Percentiles rank a stretch among this genome's conserved stretches.
phyloP scores from a whole-genome alignment of 2,888 invertebrate genomes.

The Coenonympha glycerion region DNA sequence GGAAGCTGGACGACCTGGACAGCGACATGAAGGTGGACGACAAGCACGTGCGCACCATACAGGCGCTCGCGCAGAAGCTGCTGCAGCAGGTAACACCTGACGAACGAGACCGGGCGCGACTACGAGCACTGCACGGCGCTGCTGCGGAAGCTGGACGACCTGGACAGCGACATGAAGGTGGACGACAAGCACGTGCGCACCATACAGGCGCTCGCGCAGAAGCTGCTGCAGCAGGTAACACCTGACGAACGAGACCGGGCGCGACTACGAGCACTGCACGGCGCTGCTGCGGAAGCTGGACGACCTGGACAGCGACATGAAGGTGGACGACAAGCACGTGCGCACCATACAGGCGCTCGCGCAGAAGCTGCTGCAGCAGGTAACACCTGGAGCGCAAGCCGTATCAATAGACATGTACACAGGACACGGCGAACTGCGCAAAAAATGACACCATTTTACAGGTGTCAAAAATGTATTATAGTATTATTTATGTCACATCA shows the following conservation, averaged over 20 bases:
- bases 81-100: conserved; percentile 82
- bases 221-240: conserved; percentile 85
- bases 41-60: conserved; percentile 88
- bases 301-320: conserved; percentile 95
- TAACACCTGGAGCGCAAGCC: too few relatives aligned
- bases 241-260: conserved; percentile 92
- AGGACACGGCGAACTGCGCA: too few relatives aligned
- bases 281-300: conserved; percentile 92
- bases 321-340: conserved; percentile 94
- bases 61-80: conserved; percentile 90
- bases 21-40: conserved; percentile 98
- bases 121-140: conserved; percentile 96
- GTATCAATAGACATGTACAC: too few relatives aligned
- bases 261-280: conserved; percentile 97
- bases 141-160: conserved; percentile 92
- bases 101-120: conserved; percentile 94
- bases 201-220: conserved; percentile 91
- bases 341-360: conserved; percentile 89
- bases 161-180: conserved; percentile 95
- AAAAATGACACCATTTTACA: too few relatives aligned
- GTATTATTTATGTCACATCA: too few relatives aligned
- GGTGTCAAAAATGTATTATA: too few relatives aligned
- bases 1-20: conserved; percentile 94
- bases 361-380: conserved; percentile 90
- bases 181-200: conserved; percentile 92